Base-by-base conservation (phyloP, 2,113 vertebrate genomes). In the Mastomys natalensis region DNA sequence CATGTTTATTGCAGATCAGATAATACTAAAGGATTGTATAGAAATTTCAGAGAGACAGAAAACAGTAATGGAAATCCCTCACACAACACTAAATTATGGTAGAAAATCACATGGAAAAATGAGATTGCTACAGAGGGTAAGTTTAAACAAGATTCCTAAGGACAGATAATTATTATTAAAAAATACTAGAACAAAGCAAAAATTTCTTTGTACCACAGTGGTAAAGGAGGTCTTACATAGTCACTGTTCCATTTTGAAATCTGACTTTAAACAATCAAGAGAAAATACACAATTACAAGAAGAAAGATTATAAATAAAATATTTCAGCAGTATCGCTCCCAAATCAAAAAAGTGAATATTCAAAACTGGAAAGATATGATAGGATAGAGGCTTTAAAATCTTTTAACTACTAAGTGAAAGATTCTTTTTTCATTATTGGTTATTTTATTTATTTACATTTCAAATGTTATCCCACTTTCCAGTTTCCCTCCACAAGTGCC, bases 281-380 rank as follows among this genome's bases (percentile, higher is more conserved):
- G 1, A 88, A 96, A 7, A 89, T 26, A 17, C n/a, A 84, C 51
- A n/a, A 94, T 74, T 91, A 37, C 5, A 43, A 16, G 15, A 82
- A 26, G 40, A 90, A 66, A 96, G 76, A 80, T 37, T 55, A 21
- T 91, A 94, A 95, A 74, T 12, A 95, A 90, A 87, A 93, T 62
- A 80, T 55, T 68, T 43, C 34, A 45, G 21, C 8, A 58, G 22
- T 8, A 91, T 62, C 91, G 17, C 8, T 53, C 34, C 29, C 86
- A 34, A 93, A 80, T 84, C 51, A 12, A 64, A 6, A 68, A 88
- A 22, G 3, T 89, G 21, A 68, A 68, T 76, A 29, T 77, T 90
- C 24, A n/a, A 96, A 84, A 64, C 3, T 78, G 58, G n/a, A 93
- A 96, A 94, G 8, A 2, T 40, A 80, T 60, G 13, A 58, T 93